Conservation (phyloP, 2,888 invertebrate genomes). For the Muschampia plurimacula region DNA sequence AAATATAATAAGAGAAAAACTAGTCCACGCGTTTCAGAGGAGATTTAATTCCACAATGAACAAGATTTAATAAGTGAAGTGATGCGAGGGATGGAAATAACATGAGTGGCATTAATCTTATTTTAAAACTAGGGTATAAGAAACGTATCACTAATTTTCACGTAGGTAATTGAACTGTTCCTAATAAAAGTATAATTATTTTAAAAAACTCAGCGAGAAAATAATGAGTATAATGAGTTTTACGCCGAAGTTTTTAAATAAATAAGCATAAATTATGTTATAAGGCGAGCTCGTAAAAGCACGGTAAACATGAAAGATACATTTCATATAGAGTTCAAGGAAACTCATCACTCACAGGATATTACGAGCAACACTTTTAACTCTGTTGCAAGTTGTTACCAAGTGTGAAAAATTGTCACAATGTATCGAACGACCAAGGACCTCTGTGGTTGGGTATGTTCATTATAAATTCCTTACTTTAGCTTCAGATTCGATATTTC, state of each 20-base stretch:
- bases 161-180: neutral
- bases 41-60: slow-evolving; percentile 3
- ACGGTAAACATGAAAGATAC: slow-evolving; percentile 25
- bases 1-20: slow-evolving; percentile 1
- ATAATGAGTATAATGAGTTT: neutral
- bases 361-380: slow-evolving; percentile 25
- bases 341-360: slow-evolving; percentile 32
- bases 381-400: slow-evolving; percentile 20
- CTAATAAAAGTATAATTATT: slow-evolving; percentile 6
- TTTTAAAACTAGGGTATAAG: slow-evolving; percentile 5
- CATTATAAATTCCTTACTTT: slow-evolving; percentile 34
- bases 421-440: neutral
- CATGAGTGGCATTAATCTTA: neutral
- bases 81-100: slow-evolving; percentile 6
- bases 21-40: neutral
- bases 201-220: neutral
- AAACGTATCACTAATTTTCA: neutral
- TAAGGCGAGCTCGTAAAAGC: slow-evolving; percentile 19
- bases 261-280: slow-evolving; percentile 11
- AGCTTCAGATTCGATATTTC: neutral
- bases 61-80: slow-evolving; percentile 10
- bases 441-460: slow-evolving; percentile 30
- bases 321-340: slow-evolving; percentile 26
- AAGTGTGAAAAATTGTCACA: neutral
- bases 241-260: slow-evolving; percentile 9